Conservation (phyloP, 1,140 invertebrate species). For the Nephotettix cincticeps region DNA sequence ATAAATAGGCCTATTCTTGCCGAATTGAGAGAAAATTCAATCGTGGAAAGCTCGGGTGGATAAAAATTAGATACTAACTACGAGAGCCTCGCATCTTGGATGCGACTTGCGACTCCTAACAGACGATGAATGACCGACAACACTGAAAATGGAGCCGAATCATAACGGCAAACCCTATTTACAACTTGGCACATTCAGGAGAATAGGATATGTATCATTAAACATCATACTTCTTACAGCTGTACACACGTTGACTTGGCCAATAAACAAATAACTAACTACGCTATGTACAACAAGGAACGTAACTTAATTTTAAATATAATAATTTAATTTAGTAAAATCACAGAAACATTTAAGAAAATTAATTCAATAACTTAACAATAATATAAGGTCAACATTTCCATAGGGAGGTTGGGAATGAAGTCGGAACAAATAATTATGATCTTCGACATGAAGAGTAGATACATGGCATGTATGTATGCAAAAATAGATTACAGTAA, state of each 20-base stretch:
- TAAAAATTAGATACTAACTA: constrained; percentile 5
- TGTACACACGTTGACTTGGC: constrained; percentile 14
- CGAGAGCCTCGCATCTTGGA: constrained; percentile 16
- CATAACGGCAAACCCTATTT: constrained; percentile 4
- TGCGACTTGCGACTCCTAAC: neutral
- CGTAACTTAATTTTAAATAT: constrained; percentile 19
- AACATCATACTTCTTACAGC: neutral
- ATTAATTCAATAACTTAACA: constrained; percentile 8
- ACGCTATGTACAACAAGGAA: constrained; percentile 15
- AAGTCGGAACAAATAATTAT: too few relatives aligned
- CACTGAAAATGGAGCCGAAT: constrained; percentile 3
- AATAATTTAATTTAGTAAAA: constrained; percentile 21
- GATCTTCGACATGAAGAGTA: too few relatives aligned
- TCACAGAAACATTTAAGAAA: constrained; percentile 17
- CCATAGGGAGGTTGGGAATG: too few relatives aligned
- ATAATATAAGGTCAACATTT: neutral
- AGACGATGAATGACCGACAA: constrained; percentile 11
- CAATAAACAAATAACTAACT: neutral
- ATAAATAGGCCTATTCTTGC: constrained; percentile 15
- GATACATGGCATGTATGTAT: too few relatives aligned
- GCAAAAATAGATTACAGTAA: too few relatives aligned
- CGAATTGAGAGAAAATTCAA: neutral
- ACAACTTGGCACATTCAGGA: constrained; percentile 18
- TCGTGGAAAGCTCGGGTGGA: constrained; percentile 9
- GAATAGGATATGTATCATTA: constrained; percentile 8